A percentile compares a stretch with the other conserved stretches of the same genome.
Evolutionary conservation across 2,888 invertebrate species (phyloP).

Genomic region (Eupithecia insigniata): DNA sequence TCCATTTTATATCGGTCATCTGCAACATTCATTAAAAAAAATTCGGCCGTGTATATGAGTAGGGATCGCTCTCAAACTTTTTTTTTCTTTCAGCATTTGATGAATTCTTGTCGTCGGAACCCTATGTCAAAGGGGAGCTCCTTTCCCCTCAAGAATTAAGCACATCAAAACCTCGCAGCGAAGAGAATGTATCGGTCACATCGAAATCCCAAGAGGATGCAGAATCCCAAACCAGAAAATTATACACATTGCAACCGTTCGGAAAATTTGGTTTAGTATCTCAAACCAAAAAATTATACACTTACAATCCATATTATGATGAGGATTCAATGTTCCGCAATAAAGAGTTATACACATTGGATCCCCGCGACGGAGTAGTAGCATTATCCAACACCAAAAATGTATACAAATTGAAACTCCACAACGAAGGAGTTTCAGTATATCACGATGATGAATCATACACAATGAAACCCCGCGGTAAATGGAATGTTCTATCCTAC

Average conservation of each 20-base stretch:
- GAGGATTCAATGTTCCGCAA: not conserved
- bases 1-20: not conserved
- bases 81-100: not conserved
- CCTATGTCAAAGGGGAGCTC: not conserved
- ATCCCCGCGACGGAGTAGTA: not conserved
- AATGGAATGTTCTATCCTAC: not conserved
- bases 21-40: not conserved
- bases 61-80: not conserved
- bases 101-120: not conserved
- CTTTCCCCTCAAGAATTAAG: not conserved
- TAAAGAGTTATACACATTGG: not conserved
- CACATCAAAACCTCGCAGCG: not conserved
- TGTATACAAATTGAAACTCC: not conserved
- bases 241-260: slow-evolving; percentile 3
- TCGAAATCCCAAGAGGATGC: not conserved
- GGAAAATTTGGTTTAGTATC: not conserved
- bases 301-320: not conserved
- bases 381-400: not conserved
- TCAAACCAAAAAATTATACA: not conserved
- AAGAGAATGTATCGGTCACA: not conserved
- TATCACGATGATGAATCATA: not conserved
- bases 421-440: not conserved
- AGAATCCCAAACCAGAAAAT: not conserved
- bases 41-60: not conserved
- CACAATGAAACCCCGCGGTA: not conserved